Evolutionary conservation across 2,888 invertebrate species (phyloP).

Genomic region (Panopea generosa): DNA sequence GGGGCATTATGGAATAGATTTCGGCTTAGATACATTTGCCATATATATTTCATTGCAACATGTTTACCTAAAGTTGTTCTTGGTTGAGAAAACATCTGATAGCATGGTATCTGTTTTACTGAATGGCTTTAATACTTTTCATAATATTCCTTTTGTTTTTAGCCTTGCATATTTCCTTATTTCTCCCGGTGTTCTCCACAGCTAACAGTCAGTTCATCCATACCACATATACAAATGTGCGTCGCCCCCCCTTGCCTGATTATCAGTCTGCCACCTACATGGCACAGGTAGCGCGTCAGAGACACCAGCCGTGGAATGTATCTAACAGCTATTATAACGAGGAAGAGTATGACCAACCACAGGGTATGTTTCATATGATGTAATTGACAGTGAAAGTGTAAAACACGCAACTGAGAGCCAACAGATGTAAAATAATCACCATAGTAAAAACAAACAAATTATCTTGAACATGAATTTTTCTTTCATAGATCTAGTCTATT

Average conservation of each 20-base stretch:
- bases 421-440: too few relatives aligned
- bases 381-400: too few relatives aligned
- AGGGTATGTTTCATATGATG: constrained; percentile 41
- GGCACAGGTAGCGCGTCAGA: constrained; percentile 87
- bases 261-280: constrained; percentile 95
- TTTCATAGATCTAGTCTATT: too few relatives aligned
- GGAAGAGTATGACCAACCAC: constrained; percentile 44
- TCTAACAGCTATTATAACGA: constrained; percentile 93
- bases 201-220: constrained; percentile 78
- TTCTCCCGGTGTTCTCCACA: constrained; percentile 50
- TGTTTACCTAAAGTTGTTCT: neutral
- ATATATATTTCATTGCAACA: neutral
- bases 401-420: too few relatives aligned
- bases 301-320: constrained; percentile 87
- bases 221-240: constrained; percentile 80
- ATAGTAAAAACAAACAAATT: too few relatives aligned
- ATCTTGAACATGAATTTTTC: too few relatives aligned
- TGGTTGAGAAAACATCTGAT: neutral
- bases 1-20: too few relatives aligned
- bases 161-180: constrained; percentile 9
- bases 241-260: constrained; percentile 90
- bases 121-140: neutral
- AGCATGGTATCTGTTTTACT: constrained; percentile 4
- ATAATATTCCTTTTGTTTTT: constrained; percentile 6
- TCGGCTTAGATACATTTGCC: too few relatives aligned